Conservation (phyloP, 2,888 invertebrate species). For the Cataglyphis rosenhaueri region DNA sequence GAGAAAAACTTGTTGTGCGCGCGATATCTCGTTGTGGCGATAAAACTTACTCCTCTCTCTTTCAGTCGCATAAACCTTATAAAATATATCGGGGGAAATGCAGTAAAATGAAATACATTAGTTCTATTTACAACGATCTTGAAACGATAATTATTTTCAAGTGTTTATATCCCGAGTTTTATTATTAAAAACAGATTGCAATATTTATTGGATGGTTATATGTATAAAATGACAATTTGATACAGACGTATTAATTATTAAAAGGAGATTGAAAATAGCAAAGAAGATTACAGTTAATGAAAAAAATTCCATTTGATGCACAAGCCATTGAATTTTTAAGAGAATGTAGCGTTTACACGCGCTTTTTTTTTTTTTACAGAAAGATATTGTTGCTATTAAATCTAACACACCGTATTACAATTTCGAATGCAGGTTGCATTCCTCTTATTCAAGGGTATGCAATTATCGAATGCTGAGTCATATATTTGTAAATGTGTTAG, state of each 20-base stretch:
- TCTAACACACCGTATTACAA: neutral
- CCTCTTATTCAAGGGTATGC: slow-evolving; percentile 43
- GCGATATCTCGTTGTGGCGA: neutral
- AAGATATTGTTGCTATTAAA: neutral
- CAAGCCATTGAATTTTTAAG: neutral
- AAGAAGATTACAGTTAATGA: neutral
- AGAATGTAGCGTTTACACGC: neutral
- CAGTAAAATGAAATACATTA: neutral
- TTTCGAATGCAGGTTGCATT: slow-evolving; percentile 35
- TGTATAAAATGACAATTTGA: neutral
- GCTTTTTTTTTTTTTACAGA: neutral
- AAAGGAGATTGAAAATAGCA: neutral
- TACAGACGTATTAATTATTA: neutral
- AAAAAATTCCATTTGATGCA: neutral
- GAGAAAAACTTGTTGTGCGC: slow-evolving; percentile 8
- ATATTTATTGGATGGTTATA: neutral
- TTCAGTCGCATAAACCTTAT: neutral
- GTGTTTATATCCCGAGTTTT: neutral
- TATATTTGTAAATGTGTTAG: slow-evolving; percentile 10
- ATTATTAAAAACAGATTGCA: neutral
- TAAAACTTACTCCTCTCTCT: neutral
- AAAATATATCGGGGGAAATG: neutral
- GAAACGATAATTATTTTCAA: neutral
- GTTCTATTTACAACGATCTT: neutral
- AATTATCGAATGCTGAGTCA: slow-evolving; percentile 53